Evolutionary conservation across 2,113 vertebrate genomes (phyloP).

Genomic region (Podocnemis expansa): DNA sequence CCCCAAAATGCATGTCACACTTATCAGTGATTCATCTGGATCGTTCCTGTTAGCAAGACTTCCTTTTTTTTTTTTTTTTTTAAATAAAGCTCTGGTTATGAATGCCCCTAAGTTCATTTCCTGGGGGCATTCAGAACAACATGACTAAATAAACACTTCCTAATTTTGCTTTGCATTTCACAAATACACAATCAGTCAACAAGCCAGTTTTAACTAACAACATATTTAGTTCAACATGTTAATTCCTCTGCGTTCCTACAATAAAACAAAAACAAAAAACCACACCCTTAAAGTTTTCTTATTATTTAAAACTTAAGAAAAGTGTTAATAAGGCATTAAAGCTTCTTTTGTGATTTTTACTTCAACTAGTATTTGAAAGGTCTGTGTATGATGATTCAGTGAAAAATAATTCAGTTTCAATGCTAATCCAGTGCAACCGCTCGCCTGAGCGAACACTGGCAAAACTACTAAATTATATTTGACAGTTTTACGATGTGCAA

Average conservation of each 20-base stretch:
- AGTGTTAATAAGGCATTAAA: not conserved
- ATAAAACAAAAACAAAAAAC: not conserved
- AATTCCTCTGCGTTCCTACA: not conserved
- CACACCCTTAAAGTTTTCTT: not conserved
- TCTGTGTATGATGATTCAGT: not conserved
- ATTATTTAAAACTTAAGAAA: not conserved
- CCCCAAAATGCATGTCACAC: not conserved
- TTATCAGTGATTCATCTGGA: not conserved
- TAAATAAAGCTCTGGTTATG: not conserved
- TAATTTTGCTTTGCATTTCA: not conserved
- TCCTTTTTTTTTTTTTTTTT: not conserved
- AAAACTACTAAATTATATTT: not conserved
- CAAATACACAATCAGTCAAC: not conserved
- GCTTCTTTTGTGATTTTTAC: not conserved
- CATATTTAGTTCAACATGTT: not conserved
- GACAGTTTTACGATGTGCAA: conserved; percentile 16
- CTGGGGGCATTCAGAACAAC: fast-evolving
- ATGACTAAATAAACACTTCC: not conserved
- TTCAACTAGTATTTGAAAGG: not conserved
- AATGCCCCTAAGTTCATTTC: not conserved
- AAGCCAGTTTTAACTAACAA: fast-evolving
- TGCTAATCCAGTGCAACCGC: not conserved
- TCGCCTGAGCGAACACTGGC: conserved; percentile 32
- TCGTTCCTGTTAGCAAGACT: not conserved
- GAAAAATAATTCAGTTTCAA: not conserved